Evolutionary conservation across 2,888 invertebrate genomes (phyloP).

Genomic region (Tortrix viridana): DNA sequence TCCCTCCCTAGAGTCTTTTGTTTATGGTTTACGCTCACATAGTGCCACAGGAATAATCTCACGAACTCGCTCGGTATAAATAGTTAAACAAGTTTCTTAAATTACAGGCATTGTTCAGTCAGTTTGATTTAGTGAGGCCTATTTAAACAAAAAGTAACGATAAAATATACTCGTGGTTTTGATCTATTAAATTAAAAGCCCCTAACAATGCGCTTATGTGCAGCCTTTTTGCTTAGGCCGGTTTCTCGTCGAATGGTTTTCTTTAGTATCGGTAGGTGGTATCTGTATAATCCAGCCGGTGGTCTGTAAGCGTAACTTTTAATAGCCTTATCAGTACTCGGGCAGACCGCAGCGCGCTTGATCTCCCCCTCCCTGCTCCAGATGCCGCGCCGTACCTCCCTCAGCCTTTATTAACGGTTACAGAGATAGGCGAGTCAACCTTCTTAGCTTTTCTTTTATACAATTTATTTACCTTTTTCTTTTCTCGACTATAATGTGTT

Average conservation of each 20-base stretch:
- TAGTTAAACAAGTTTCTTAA: too few species aligned
- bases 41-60: conserved; percentile 7
- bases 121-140: too few species aligned
- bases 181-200: too few species aligned
- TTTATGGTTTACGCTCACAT: conserved; percentile 49
- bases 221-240: conserved; percentile 49
- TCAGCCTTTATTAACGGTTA: conserved; percentile 67
- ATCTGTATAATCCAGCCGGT: conserved; percentile 67
- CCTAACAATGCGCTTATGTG: conserved; percentile 45
- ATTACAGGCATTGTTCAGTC: too few species aligned
- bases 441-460: conserved; percentile 41
- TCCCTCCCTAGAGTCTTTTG: conserved; percentile 70
- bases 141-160: background rate
- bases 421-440: conserved; percentile 55
- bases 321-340: conserved; percentile 80
- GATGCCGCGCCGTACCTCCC: conserved; percentile 53
- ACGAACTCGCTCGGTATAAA: too few species aligned
- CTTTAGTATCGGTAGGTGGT: conserved; percentile 62
- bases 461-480: conserved; percentile 27
- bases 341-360: conserved; percentile 65
- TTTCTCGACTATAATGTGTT: background rate
- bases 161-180: background rate
- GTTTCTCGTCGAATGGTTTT: conserved; percentile 57
- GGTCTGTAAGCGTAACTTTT: conserved; percentile 77
- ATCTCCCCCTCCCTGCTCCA: conserved; percentile 58